These are phyloP conservation scores for Magallana gigas DNA, from an alignment of 1,140 invertebrate species.

Conservation along the genomic window DNA sequence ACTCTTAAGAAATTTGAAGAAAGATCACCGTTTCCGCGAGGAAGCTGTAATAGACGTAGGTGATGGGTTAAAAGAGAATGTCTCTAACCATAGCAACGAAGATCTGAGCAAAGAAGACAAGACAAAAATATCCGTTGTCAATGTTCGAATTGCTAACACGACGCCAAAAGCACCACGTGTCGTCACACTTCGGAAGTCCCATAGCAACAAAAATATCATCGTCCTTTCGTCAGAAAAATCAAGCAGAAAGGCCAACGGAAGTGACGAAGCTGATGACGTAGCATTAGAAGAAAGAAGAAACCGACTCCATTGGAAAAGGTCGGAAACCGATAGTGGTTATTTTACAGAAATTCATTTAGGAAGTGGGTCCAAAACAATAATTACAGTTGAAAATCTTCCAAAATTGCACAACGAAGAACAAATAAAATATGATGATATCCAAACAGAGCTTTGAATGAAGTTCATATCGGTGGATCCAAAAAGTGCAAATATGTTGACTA, in stretches of 20 bases:
- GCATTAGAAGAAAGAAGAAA: background rate
- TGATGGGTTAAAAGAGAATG: slow-evolving; percentile 3
- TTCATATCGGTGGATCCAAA: too few relatives aligned
- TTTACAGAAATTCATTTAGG: slow-evolving; percentile 18
- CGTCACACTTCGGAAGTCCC: background rate
- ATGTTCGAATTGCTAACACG: background rate
- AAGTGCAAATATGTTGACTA: too few relatives aligned
- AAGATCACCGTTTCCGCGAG: background rate
- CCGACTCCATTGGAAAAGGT: background rate
- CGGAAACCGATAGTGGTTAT: background rate
- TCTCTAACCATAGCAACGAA: background rate
- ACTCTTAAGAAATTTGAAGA: background rate
- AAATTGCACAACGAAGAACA: background rate
- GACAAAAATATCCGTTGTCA: background rate
- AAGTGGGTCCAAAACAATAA: background rate
- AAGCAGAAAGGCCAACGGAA: background rate
- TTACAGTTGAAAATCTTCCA: background rate
- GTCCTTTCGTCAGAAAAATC: background rate
- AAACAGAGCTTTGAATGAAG: background rate
- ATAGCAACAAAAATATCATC: slow-evolving; percentile 12
- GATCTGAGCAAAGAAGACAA: background rate
- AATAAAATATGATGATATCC: slow-evolving; percentile 11
- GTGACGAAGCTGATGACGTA: background rate
- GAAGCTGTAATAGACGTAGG: background rate
- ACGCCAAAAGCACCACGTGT: background rate